Base-by-base conservation (phyloP, 2,113 vertebrate species). In the Paracanthobrama guichenoti region DNA sequence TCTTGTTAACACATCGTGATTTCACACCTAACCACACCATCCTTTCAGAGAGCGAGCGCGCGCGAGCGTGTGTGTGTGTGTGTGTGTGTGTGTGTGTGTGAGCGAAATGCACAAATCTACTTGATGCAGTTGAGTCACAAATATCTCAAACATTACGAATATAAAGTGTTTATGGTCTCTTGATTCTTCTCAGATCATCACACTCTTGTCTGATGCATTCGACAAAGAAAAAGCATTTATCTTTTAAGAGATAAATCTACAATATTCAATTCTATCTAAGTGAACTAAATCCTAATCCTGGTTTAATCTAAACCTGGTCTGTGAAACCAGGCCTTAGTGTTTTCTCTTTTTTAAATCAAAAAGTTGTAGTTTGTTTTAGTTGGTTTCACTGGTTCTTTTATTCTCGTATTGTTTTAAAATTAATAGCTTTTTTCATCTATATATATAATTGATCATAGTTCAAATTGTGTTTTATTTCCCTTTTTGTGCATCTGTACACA, bases 1-100 rank as follows among this genome's bases (percentile, higher is more conserved):
- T 73, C 69, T 20, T 76, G 73, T 76, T 74, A 74, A 28, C 72
- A 74, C 72, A 46, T 46, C 44, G 13, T 74, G 44, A 74, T 48
- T 74, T 74, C 71, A 74, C 71, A 74, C 71, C 71, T 69, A 69
- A 69, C 66, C 35, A 69, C 35, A 2, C 66, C 4, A 69, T 50
- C 24, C 44, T 50, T 74, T 74, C 72, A 74, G 42, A 26, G 71
- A 73, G 69, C 39, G 4, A 73, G n/a, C 5, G 16, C 39, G 59
- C 26, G 59, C 13, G 13, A 31, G 26, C 31, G 60, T 31, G 60
- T 28, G 59, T 13, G 11, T 39, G 39, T 39, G 66, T 69, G 28
- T 4, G 28, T 22, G 66, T 6, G 69, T 13, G 39, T n/a, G 22
- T 11, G 39, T 6, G 39, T n/a, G 35, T 9, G 35, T 0, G 66